These are phyloP conservation scores for Nephrotoma flavescens DNA, from an alignment of 2,888 invertebrate genomes.

Conservation along the genomic window DNA sequence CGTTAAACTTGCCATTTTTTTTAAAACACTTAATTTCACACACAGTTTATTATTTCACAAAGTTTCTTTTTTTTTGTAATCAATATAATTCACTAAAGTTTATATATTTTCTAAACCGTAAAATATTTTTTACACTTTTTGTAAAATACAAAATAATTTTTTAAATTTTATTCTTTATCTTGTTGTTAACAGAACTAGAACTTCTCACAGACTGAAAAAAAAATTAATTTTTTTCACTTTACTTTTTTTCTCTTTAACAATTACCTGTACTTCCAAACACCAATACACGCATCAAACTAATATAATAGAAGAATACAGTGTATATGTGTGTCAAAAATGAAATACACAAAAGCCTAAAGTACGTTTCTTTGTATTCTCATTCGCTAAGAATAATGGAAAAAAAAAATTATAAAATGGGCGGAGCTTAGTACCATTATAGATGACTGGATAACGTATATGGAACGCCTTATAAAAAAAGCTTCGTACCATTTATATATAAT, in stretches of 20 bases:
- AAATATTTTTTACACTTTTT: neutral
- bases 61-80: neutral
- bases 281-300: neutral
- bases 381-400: neutral
- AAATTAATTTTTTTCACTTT: neutral
- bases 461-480: neutral
- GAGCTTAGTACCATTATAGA: neutral
- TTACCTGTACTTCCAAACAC: neutral
- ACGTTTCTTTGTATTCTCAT: neutral
- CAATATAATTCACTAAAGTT: neutral
- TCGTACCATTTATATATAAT: neutral
- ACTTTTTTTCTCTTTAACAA: neutral
- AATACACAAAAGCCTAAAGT: neutral
- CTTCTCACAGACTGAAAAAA: neutral
- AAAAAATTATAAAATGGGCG: neutral
- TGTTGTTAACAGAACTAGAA: neutral
- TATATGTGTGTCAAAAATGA: neutral
- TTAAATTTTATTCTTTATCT: neutral
- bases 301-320: neutral
- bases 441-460: neutral
- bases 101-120: neutral
- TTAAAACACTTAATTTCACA: neutral
- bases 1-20: conserved; percentile 27
- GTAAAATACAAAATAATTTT: neutral
- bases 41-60: neutral